A percentile compares a stretch with the other conserved stretches of the same genome.
Conservation (phyloP, 2,797 vertebrate species). For the Ctenopoma kingsleyae region DNA sequence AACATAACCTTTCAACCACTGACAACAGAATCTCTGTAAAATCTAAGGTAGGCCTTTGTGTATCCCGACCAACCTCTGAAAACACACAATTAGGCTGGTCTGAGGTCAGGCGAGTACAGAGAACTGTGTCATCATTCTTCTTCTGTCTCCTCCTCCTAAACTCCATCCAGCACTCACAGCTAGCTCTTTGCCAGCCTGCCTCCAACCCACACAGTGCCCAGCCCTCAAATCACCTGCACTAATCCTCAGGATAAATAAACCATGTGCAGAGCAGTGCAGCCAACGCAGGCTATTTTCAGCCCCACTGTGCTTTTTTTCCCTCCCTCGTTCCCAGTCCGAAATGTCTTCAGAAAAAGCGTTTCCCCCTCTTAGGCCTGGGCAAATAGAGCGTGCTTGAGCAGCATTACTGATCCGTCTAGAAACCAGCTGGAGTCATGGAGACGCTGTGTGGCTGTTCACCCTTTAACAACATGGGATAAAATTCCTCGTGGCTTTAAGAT, state of each 20-base stretch:
- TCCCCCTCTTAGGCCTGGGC: slow-evolving; percentile 52
- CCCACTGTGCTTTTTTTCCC: slow-evolving; percentile 27
- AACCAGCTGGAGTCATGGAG: slow-evolving; percentile 68
- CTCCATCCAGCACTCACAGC: slow-evolving; percentile 56
- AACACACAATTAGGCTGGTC: slow-evolving; percentile 31
- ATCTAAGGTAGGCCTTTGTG: slow-evolving; percentile 9
- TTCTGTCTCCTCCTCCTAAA: slow-evolving; percentile 37
- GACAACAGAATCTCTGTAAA: neutral
- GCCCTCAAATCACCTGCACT: slow-evolving; percentile 81
- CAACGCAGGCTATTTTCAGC: slow-evolving; percentile 76
- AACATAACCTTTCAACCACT: neutral
- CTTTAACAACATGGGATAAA: slow-evolving; percentile 31
- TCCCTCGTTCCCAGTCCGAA: slow-evolving; percentile 41
- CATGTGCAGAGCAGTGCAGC: slow-evolving; percentile 72
- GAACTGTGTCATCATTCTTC: slow-evolving; percentile 46
- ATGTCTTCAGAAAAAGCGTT: slow-evolving; percentile 65
- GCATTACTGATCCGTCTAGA: slow-evolving; percentile 69
- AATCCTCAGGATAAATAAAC: slow-evolving; percentile 82
- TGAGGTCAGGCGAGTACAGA: slow-evolving; percentile 41
- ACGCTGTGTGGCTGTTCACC: slow-evolving; percentile 27
- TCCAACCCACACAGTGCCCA: slow-evolving; percentile 54
- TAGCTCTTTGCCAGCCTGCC: slow-evolving; percentile 51
- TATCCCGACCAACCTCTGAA: slow-evolving; percentile 7
- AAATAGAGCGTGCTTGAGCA: slow-evolving; percentile 63
- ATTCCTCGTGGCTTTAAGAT: slow-evolving; percentile 22